phyloP scores from a whole-genome alignment of 2,113 vertebrate genomes.

The Rhynchomys soricoides region DNA sequence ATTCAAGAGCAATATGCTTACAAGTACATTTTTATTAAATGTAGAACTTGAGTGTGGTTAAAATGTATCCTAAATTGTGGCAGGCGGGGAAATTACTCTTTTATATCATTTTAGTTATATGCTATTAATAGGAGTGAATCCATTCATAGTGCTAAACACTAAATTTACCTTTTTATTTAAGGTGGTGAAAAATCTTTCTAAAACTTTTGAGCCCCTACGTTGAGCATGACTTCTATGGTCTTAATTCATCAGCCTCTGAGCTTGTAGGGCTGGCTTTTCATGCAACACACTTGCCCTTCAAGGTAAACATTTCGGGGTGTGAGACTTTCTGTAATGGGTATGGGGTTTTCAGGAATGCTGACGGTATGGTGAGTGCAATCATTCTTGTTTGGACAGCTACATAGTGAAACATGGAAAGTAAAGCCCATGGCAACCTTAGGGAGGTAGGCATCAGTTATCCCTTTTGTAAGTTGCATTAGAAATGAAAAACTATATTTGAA shows the following conservation, averaged over 20 bases:
- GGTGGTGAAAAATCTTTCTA: slow-evolving; percentile 7
- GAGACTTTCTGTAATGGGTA: not conserved
- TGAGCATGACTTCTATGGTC: slow-evolving; percentile 77
- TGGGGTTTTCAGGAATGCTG: not conserved
- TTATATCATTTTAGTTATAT: not conserved
- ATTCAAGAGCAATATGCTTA: slow-evolving; percentile 51
- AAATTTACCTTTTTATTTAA: slow-evolving; percentile 57
- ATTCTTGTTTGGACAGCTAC: not conserved
- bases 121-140: slow-evolving; percentile 40
- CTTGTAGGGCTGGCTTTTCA: not conserved
- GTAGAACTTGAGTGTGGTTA: slow-evolving; percentile 13
- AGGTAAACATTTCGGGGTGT: not conserved
- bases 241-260: slow-evolving; percentile 60
- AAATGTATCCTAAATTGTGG: slow-evolving; percentile 59
- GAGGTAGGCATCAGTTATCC: not conserved
- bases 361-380: not conserved
- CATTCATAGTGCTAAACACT: not conserved
- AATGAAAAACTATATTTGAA: not conserved
- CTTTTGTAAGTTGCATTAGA: not conserved
- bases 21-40: slow-evolving; percentile 78
- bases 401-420: not conserved
- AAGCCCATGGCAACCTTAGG: not conserved
- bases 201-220: slow-evolving; percentile 52
- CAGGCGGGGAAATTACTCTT: slow-evolving; percentile 17
- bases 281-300: not conserved